Conservation (phyloP, 2,888 invertebrate species). For the Leucania comma region DNA sequence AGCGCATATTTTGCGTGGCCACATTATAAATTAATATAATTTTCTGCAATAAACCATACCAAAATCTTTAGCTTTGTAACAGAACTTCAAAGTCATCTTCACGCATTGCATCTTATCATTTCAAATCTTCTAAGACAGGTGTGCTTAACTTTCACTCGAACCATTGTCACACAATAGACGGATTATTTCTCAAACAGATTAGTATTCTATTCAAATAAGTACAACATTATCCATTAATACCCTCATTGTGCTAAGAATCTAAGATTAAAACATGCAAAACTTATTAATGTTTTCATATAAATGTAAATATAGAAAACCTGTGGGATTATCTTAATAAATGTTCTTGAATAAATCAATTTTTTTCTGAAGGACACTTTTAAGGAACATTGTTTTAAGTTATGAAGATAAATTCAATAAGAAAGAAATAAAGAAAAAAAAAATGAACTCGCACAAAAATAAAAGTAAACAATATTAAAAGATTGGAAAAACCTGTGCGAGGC, state of each 20-base stretch:
- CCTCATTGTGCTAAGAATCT: slow-evolving; percentile 65
- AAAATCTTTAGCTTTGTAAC: background rate
- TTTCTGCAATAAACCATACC: background rate
- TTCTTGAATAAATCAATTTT: slow-evolving; percentile 75
- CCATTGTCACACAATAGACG: slow-evolving; percentile 59
- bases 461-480: no score
- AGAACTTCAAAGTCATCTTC: slow-evolving; percentile 25
- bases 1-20: no score
- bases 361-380: slow-evolving; percentile 61
- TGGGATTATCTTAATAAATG: slow-evolving; percentile 75
- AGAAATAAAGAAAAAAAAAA: no score
- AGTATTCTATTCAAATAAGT: slow-evolving; percentile 64
- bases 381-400: slow-evolving; percentile 46
- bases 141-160: slow-evolving; percentile 35
- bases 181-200: slow-evolving; percentile 62
- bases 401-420: slow-evolving; percentile 5
- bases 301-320: slow-evolving; percentile 79
- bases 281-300: slow-evolving; percentile 81
- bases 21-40: background rate
- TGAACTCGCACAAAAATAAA: no score
- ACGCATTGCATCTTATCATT: slow-evolving; percentile 37
- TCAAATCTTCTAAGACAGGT: slow-evolving; percentile 46
- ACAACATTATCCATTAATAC: slow-evolving; percentile 57
- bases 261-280: slow-evolving; percentile 70
- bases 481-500: no score